Evolutionary conservation across 2,888 invertebrate genomes (phyloP).

Genomic region (Clepsis dumicolana): DNA sequence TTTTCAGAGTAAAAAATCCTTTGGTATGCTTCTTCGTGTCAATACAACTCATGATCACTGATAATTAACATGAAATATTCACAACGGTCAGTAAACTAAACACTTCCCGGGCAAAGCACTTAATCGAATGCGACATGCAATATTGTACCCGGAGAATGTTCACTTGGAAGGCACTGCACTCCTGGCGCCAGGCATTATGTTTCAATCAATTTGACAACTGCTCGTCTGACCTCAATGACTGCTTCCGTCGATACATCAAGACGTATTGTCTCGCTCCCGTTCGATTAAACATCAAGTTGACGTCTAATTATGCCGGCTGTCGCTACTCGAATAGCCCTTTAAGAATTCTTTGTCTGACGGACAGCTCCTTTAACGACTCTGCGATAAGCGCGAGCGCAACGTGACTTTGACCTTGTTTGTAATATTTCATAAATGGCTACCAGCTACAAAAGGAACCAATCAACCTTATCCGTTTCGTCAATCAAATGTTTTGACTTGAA

Average conservation of each 20-base stretch:
- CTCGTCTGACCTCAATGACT: conserved; percentile 59
- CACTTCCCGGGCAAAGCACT: conserved; percentile 52
- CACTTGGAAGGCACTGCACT: conserved; percentile 47
- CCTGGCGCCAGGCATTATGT: conserved; percentile 60
- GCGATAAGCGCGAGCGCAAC: conserved; percentile 41
- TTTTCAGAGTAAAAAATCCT: conserved; percentile 43
- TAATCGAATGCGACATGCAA: conserved; percentile 51
- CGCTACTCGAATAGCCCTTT: conserved; percentile 43
- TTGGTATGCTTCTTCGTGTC: conserved; percentile 41
- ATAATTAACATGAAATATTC: conserved; percentile 26
- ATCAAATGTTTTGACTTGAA: conserved; percentile 46
- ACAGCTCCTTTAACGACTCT: conserved; percentile 43
- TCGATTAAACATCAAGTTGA: conserved; percentile 65
- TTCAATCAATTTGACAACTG: conserved; percentile 64
- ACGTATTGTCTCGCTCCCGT: conserved; percentile 74
- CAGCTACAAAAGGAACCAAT: conserved; percentile 53
- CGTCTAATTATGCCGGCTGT: conserved; percentile 40
- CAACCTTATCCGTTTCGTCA: conserved; percentile 50
- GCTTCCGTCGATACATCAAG: conserved; percentile 65
- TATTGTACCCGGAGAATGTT: conserved; percentile 43
- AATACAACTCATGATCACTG: conserved; percentile 41
- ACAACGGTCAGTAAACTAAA: conserved; percentile 23
- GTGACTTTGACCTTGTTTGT: conserved; percentile 44
- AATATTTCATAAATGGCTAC: conserved; percentile 38
- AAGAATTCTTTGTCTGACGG: conserved; percentile 41